These are phyloP conservation scores for Peromyscus attwateri DNA, from an alignment of 2,797 vertebrate genomes.

Conservation along the genomic window DNA sequence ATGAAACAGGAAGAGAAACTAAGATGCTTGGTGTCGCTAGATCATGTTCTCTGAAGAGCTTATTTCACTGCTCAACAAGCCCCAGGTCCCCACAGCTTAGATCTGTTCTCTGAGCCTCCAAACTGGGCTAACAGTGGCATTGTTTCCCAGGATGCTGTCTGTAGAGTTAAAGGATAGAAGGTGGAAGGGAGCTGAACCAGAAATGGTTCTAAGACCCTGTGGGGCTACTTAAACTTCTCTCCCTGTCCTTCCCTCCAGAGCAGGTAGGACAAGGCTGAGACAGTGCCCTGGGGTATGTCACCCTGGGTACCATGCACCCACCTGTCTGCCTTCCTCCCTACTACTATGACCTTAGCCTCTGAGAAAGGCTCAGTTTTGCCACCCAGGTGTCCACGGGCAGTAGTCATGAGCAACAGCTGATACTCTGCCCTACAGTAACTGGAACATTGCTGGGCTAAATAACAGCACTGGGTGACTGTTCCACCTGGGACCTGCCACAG, in stretches of 20 bases:
- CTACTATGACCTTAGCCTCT: neutral
- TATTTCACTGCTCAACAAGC: neutral
- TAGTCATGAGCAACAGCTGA: neutral
- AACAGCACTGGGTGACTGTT: constrained; percentile 58
- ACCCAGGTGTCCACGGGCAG: fast-evolving
- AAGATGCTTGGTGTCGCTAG: neutral
- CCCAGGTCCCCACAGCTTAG: fast-evolving
- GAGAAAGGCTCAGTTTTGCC: neutral
- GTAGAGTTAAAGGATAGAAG: no score
- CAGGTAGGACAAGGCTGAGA: neutral
- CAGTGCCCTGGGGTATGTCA: neutral
- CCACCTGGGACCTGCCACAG: neutral
- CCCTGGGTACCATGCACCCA: fast-evolving
- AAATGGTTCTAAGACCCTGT: fast-evolving
- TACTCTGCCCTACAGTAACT: neutral
- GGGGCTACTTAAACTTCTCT: neutral
- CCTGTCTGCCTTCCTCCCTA: neutral
- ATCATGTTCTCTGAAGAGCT: neutral
- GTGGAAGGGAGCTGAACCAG: neutral
- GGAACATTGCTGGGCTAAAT: constrained; percentile 69
- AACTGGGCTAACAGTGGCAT: neutral
- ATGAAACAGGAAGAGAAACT: neutral
- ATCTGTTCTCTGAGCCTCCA: neutral
- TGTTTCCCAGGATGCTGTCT: neutral
- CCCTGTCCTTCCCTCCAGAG: neutral